Evolutionary conservation across 2,113 vertebrate genomes (phyloP).

Genomic region (Zingel zingel): DNA sequence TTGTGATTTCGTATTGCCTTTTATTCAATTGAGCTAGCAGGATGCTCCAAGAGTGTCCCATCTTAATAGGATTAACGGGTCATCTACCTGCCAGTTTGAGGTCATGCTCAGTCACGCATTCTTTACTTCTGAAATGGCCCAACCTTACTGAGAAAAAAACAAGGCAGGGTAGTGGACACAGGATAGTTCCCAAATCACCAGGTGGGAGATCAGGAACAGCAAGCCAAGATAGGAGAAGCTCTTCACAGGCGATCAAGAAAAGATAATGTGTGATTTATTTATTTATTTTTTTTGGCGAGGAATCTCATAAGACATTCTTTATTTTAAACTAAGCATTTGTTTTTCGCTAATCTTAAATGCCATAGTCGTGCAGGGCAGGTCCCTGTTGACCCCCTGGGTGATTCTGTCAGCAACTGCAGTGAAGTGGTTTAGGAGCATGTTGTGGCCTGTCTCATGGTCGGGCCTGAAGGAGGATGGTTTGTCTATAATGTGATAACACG

Average conservation of each 20-base stretch:
- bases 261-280: neutral
- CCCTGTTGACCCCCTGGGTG: neutral
- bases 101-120: neutral
- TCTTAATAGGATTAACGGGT: constrained; percentile 22
- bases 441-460: constrained; percentile 23
- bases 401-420: constrained; percentile 1
- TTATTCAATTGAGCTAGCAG: neutral
- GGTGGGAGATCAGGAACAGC: neutral
- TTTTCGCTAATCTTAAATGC: neutral
- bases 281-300: too few relatives aligned
- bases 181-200: neutral
- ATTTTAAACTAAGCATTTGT: neutral
- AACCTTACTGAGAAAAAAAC: neutral
- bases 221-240: neutral
- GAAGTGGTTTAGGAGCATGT: constrained; percentile 11
- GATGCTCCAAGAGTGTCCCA: neutral
- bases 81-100: neutral
- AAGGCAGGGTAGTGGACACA: neutral
- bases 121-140: constrained; percentile 1
- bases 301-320: neutral
- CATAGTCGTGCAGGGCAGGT: neutral
- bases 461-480: constrained; percentile 2
- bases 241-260: neutral
- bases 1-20: neutral
- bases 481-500: constrained; percentile 18